These are phyloP conservation scores for Bombus soroeensis DNA, from an alignment of 1,140 invertebrate genomes.

Conservation along the genomic window DNA sequence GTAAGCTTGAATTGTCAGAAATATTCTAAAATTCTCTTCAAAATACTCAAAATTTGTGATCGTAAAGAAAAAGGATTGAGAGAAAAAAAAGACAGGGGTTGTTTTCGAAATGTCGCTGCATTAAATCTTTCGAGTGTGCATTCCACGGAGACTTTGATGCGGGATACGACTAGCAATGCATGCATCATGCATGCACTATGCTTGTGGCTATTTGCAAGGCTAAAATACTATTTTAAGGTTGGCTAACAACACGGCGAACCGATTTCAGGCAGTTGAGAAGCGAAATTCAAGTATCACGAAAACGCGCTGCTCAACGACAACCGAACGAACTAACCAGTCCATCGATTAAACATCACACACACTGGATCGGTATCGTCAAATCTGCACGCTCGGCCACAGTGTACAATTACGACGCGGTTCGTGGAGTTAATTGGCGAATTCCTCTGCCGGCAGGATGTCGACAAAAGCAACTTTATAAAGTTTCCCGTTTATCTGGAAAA, in stretches of 20 bases:
- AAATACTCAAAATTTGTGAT: no score
- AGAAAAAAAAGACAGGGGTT: background rate
- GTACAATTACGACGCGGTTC: constrained; percentile 64
- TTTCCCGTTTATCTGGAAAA: constrained; percentile 56
- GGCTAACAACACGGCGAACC: background rate
- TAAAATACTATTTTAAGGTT: constrained; percentile 23
- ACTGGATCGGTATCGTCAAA: constrained; percentile 2
- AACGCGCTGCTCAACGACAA: constrained; percentile 8
- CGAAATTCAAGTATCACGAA: background rate
- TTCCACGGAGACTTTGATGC: constrained; percentile 23
- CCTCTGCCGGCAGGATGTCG: constrained; percentile 46
- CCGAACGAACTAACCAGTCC: background rate
- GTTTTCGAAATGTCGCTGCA: background rate
- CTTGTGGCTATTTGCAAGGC: constrained; percentile 16
- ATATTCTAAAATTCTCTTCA: background rate
- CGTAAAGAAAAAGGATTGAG: background rate
- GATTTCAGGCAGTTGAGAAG: background rate
- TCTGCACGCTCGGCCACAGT: constrained; percentile 14
- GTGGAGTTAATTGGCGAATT: constrained; percentile 64
- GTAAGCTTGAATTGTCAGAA: background rate
- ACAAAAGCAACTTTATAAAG: constrained; percentile 63
- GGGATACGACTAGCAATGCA: constrained; percentile 12
- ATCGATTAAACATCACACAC: constrained; percentile 60
- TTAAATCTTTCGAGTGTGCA: background rate
- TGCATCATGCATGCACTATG: constrained; percentile 9